phyloP scores from a whole-genome alignment of 2,797 vertebrate species.

The Sebastes aleutianus region DNA sequence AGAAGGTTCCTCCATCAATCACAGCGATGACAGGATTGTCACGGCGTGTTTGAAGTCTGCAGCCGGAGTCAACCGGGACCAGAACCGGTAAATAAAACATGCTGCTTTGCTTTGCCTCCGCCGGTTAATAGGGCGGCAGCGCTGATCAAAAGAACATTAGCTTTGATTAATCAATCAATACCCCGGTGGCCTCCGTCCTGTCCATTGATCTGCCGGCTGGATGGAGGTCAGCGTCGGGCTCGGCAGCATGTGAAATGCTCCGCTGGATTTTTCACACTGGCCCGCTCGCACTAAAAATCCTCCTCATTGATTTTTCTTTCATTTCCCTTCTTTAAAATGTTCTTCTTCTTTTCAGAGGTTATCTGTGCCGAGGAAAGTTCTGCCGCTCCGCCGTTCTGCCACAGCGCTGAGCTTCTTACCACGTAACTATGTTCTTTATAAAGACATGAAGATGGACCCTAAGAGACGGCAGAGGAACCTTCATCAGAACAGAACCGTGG shows the following conservation, averaged over 20 bases:
- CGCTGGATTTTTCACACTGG: slow-evolving; percentile 56
- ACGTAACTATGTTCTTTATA: not conserved
- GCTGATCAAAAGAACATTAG: slow-evolving; percentile 77
- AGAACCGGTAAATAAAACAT: slow-evolving; percentile 74
- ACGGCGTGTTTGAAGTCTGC: slow-evolving; percentile 63
- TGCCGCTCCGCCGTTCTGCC: not conserved
- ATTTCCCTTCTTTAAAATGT: slow-evolving; percentile 30
- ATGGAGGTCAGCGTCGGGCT: slow-evolving; percentile 64
- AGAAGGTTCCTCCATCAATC: slow-evolving; percentile 61
- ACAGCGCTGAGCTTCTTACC: not conserved
- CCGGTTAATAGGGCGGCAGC: slow-evolving; percentile 62
- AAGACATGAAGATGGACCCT: not conserved
- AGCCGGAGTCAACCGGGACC: slow-evolving; percentile 45
- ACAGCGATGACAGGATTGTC: slow-evolving; percentile 65
- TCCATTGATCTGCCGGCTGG: slow-evolving; percentile 59
- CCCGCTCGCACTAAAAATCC: slow-evolving; percentile 33
- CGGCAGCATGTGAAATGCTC: slow-evolving; percentile 55
- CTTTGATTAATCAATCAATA: slow-evolving; percentile 81
- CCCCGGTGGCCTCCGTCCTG: slow-evolving; percentile 62
- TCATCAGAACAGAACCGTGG: not conserved
- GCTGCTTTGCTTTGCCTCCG: slow-evolving; percentile 41
- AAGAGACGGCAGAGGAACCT: not conserved
- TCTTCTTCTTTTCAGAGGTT: slow-evolving; percentile 2
- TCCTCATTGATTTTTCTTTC: slow-evolving; percentile 56
- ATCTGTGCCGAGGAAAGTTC: not conserved